Evolutionary conservation across 1,140 invertebrate species (phyloP).

Genomic region (Polypedilum vanderplanki): DNA sequence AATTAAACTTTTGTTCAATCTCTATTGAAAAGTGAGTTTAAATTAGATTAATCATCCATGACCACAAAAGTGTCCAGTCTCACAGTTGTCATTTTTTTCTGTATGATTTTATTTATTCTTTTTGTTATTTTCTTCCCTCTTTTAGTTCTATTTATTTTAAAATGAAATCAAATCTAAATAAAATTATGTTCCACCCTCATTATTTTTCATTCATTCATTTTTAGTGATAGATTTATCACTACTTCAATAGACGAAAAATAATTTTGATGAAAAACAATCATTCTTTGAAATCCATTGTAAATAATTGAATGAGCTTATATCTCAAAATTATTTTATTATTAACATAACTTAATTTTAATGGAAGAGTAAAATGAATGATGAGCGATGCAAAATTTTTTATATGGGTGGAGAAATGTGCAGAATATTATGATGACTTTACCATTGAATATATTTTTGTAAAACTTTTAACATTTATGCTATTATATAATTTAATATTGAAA

Average conservation of each 20-base stretch:
- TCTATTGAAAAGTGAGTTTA: background rate
- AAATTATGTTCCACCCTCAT: background rate
- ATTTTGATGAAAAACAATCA: too few species aligned
- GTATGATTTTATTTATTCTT: background rate
- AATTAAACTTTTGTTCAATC: background rate
- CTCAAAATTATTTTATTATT: too few species aligned
- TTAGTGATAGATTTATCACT: background rate
- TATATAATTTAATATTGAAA: too few species aligned
- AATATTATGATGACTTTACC: background rate
- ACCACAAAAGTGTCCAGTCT: background rate
- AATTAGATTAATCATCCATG: background rate
- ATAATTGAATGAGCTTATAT: too few species aligned
- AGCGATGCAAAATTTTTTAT: background rate
- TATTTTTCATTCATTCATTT: background rate
- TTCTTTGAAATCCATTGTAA: too few species aligned
- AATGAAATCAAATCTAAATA: background rate
- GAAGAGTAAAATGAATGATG: background rate
- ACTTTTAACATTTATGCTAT: too few species aligned
- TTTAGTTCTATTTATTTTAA: background rate
- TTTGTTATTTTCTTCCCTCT: background rate
- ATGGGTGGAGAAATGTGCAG: background rate
- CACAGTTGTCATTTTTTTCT: background rate
- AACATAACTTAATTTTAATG: background rate
- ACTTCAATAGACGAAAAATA: background rate
- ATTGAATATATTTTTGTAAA: too few species aligned